Percentiles rank a stretch among this genome's conserved stretches.
Conservation (phyloP, 2,888 invertebrate genomes). For the Nymphalis polychloros region DNA sequence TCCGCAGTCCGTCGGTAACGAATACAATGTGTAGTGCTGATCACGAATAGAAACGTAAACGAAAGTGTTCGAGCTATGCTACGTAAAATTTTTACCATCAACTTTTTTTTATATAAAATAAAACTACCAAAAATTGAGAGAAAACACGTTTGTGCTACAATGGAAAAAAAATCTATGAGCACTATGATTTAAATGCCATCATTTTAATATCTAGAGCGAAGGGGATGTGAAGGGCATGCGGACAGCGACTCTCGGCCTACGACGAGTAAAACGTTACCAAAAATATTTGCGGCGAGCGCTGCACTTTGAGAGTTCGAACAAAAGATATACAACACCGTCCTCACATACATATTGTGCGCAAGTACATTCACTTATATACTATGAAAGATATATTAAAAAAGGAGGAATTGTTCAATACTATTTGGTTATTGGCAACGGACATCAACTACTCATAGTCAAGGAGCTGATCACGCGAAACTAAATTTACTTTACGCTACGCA, state of each 20-base stretch:
- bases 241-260: constrained; percentile 42
- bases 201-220: constrained; percentile 59
- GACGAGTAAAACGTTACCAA: constrained; percentile 70
- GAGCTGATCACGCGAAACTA: constrained; percentile 57
- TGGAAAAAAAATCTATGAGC: constrained; percentile 66
- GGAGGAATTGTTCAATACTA: constrained; percentile 73
- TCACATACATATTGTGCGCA: constrained; percentile 69
- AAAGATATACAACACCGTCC: constrained; percentile 45
- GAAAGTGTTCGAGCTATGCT: constrained; percentile 60
- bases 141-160: constrained; percentile 66
- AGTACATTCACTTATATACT: constrained; percentile 70
- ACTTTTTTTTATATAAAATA: constrained; percentile 46
- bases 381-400: constrained; percentile 70
- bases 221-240: constrained; percentile 45
- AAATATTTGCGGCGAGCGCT: constrained; percentile 71
- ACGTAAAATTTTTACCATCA: constrained; percentile 42
- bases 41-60: constrained; percentile 50
- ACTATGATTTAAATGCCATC: constrained; percentile 69
- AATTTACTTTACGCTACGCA: constrained; percentile 50
- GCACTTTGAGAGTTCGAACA: constrained; percentile 55
- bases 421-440: constrained; percentile 75
- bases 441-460: constrained; percentile 55
- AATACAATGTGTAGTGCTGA: constrained; percentile 49
- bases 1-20: constrained; percentile 56
- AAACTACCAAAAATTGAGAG: constrained; percentile 61